phyloP scores from a whole-genome alignment of 92 coral and sea anemone species.

The Phymanthus crucifer region DNA sequence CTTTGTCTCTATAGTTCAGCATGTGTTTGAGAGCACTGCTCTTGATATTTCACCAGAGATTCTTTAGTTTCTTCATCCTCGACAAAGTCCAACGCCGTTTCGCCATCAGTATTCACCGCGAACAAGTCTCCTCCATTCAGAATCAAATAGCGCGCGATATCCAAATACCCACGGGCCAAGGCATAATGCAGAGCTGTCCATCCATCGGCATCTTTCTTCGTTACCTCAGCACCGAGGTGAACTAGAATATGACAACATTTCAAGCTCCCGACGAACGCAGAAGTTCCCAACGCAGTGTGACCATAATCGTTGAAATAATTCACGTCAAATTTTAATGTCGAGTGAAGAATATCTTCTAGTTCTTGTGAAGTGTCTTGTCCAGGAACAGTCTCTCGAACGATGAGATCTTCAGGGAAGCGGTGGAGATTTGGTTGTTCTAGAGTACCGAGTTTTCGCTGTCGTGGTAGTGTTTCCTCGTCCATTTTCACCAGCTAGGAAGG shows the following conservation, averaged over 20 bases:
- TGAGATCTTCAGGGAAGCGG: slow-evolving; percentile 82
- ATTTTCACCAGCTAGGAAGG: neutral
- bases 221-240: slow-evolving; percentile 70
- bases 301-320: slow-evolving; percentile 73
- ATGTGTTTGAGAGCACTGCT: slow-evolving; percentile 35
- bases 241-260: slow-evolving; percentile 65
- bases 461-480: neutral
- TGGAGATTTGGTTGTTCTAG: slow-evolving; percentile 1
- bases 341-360: slow-evolving; percentile 58
- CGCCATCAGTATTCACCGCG: slow-evolving; percentile 63
- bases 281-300: slow-evolving; percentile 76
- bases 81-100: slow-evolving; percentile 72
- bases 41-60: slow-evolving; percentile 42
- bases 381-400: slow-evolving; percentile 81
- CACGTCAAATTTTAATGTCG: slow-evolving; percentile 53
- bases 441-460: slow-evolving; percentile 23
- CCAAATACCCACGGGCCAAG: slow-evolving; percentile 76
- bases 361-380: slow-evolving; percentile 72
- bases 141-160: slow-evolving; percentile 73
- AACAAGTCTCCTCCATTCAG: slow-evolving; percentile 67
- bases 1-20: slow-evolving; percentile 7
- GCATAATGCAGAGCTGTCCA: slow-evolving; percentile 96
- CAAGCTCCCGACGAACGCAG: slow-evolving; percentile 82
- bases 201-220: slow-evolving; percentile 72
- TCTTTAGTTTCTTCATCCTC: slow-evolving; percentile 55